Evolutionary conservation across 1,140 invertebrate species (phyloP).

Genomic region (Pissodes strobi): DNA sequence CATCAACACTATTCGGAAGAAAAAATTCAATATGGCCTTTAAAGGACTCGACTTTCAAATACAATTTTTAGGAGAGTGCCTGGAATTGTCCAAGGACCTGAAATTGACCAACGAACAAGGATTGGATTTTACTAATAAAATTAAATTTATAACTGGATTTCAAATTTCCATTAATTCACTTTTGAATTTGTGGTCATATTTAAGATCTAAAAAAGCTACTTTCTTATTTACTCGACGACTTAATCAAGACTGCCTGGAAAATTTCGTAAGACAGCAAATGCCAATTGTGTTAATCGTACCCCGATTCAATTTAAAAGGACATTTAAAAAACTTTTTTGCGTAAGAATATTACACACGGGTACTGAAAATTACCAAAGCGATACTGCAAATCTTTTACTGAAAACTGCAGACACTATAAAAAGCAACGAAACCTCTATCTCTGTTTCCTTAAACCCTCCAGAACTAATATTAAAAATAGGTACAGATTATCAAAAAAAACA

Average conservation of each 20-base stretch:
- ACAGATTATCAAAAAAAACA: too few relatives aligned
- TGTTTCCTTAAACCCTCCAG: too few relatives aligned
- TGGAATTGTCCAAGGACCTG: too few relatives aligned
- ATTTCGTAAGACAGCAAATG: slow-evolving; percentile 15
- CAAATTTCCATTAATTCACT: neutral
- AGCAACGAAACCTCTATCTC: too few relatives aligned
- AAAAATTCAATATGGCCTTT: slow-evolving; percentile 1
- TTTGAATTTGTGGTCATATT: too few relatives aligned
- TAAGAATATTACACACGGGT: too few relatives aligned
- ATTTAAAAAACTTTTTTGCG: slow-evolving; percentile 18
- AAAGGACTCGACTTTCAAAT: slow-evolving; percentile 1
- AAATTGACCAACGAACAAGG: neutral
- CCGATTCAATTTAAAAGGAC: slow-evolving; percentile 18
- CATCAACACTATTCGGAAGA: neutral
- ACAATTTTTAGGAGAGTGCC: neutral
- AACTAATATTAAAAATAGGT: too few relatives aligned
- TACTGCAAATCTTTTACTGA: too few relatives aligned
- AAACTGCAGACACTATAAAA: too few relatives aligned
- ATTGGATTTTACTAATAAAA: too few relatives aligned
- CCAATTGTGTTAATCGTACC: slow-evolving; percentile 20
- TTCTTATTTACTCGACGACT: slow-evolving; percentile 10
- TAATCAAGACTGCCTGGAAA: slow-evolving; percentile 21
- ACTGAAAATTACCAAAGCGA: too few relatives aligned
- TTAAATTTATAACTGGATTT: neutral
- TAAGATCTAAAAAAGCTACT: too few relatives aligned